phyloP scores from a whole-genome alignment of 2,888 invertebrate species.

The Thymelicus sylvestris region DNA sequence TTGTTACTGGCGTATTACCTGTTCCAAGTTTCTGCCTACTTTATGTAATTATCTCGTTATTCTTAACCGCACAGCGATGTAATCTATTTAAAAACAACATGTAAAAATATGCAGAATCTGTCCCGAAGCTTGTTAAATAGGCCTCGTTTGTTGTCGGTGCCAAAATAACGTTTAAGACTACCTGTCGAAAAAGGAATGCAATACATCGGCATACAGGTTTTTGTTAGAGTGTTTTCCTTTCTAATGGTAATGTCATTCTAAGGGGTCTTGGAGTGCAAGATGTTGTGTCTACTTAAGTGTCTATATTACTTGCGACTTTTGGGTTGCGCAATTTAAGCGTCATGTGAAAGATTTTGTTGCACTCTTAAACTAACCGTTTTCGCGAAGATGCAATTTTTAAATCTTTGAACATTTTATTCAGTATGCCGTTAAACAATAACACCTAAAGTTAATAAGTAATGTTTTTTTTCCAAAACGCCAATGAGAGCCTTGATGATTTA shows the following conservation, averaged over 20 bases:
- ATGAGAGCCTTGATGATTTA: too few species aligned
- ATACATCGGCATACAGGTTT: constrained; percentile 41
- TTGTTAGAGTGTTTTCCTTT: constrained; percentile 62
- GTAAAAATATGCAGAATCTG: constrained; percentile 25
- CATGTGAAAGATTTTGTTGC: constrained; percentile 2
- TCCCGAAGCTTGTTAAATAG: constrained; percentile 38
- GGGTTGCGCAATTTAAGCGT: constrained; percentile 15
- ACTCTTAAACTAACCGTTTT: not conserved
- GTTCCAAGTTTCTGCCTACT: constrained; percentile 3
- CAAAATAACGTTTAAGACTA: constrained; percentile 41
- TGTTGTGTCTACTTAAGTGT: constrained; percentile 21
- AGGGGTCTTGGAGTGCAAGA: constrained; percentile 50
- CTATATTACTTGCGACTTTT: constrained; percentile 20
- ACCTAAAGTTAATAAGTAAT: too few species aligned
- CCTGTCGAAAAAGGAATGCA: constrained; percentile 43
- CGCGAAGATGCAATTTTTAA: not conserved
- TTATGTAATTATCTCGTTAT: constrained; percentile 26
- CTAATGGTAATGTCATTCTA: constrained; percentile 65
- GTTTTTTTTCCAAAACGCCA: too few species aligned
- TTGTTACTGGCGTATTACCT: constrained; percentile 23
- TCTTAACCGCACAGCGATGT: constrained; percentile 48
- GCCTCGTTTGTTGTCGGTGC: constrained; percentile 40
- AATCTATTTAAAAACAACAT: constrained; percentile 39
- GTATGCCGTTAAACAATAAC: not conserved
- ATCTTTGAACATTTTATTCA: not conserved